Conservation (phyloP, 1,140 invertebrate genomes). For the Temnothorax nylanderi region DNA sequence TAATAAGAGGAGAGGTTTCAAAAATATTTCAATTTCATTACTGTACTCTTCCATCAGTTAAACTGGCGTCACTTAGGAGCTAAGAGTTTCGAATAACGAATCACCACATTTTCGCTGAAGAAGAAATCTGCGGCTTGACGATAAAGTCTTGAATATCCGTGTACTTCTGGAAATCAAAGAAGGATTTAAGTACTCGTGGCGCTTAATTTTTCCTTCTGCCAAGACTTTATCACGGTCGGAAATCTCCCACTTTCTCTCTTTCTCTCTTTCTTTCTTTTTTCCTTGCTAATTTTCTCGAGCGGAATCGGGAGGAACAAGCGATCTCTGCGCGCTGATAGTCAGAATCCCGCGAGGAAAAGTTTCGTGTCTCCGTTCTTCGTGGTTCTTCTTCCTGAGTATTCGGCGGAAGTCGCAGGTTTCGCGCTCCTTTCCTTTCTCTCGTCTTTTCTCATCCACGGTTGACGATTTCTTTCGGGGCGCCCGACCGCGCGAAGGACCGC, state of each 20-base stretch:
- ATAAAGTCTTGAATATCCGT: neutral
- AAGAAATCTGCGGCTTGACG: neutral
- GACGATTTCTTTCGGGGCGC: slow-evolving; percentile 68
- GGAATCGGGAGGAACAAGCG: slow-evolving; percentile 77
- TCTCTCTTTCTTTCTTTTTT: slow-evolving; percentile 50
- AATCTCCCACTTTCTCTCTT: slow-evolving; percentile 50
- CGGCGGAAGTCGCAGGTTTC: slow-evolving; percentile 63
- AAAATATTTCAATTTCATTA: neutral
- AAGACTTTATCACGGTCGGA: slow-evolving; percentile 43
- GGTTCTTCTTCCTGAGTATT: slow-evolving; percentile 72
- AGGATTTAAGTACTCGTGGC: slow-evolving; percentile 26
- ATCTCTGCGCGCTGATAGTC: slow-evolving; percentile 75
- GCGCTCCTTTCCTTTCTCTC: slow-evolving; percentile 13
- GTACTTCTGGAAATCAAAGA: slow-evolving; percentile 35
- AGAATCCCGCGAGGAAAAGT: slow-evolving; percentile 38
- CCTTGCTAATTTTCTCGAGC: slow-evolving; percentile 77
- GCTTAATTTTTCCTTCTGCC: slow-evolving; percentile 47
- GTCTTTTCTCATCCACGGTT: slow-evolving; percentile 26
- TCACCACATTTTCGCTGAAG: neutral
- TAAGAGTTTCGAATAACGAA: slow-evolving; percentile 6
- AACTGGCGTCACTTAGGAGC: neutral
- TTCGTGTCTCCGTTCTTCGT: slow-evolving; percentile 36
- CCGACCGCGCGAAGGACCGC: slow-evolving; percentile 21
- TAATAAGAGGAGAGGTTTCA: neutral
- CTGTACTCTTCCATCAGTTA: neutral